Evolutionary conservation across 1,140 invertebrate species (phyloP), one percentile per base, ranked within the genome.

Genomic region (Drosophila athabasca): DNA sequence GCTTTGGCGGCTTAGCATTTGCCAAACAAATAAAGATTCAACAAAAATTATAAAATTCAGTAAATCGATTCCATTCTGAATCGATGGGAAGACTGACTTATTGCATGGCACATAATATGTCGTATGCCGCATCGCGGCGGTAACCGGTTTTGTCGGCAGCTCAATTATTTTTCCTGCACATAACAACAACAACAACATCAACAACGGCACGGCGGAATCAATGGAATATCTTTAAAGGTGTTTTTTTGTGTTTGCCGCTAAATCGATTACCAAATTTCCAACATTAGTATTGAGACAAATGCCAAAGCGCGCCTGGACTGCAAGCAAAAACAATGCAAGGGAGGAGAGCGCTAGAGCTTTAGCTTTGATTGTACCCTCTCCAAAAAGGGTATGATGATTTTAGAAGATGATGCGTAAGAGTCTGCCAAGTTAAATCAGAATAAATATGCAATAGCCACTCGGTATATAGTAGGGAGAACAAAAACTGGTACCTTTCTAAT

Each of bases 241-340:
- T 4, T 46, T 65, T 64, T 57, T 41, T 70, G 57, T 66, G 54
- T 52, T 54, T 22, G 11, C 57, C 59, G 31, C 59, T 35, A 11
- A 39, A 43, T 68, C 31, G 41, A 44, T 69, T 69, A 70, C 67
- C 67, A 43, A 70, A 70, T 70, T 69, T 57, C 52, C 66, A 43
- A 58, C 50, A 67, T 48, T 51, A 50, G 31, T 44, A 45, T 51
- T 24, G 51, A 48, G 62, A 69, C 45, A 70, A 70, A 70, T 70
- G 65, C 45, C 45, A 58, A 39, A 39, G 35, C 35, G 4, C 24
- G 24, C 24, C 24, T 26, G 24, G 24, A 5, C 24, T 26, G 24
- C 24, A 26, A 26, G 24, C 24, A 26, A 26, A 5, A 26, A 39
- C 35, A 39, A 13, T 39, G 35, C 35, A 39, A 11, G n/a, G 13